phyloP scores from a whole-genome alignment of 1,140 invertebrate species.

The Heliconius hewitsoni region DNA sequence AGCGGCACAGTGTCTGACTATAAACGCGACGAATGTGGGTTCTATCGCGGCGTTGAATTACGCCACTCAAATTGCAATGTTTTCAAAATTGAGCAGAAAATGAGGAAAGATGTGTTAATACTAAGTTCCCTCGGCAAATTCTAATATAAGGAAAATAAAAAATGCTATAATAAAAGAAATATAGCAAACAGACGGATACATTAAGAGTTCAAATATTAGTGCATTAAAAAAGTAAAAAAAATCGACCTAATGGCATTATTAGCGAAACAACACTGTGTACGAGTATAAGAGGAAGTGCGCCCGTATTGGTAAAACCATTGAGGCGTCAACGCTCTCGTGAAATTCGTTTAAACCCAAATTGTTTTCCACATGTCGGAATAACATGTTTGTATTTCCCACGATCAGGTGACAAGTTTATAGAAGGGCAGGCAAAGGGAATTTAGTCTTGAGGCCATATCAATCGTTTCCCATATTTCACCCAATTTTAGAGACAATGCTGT shows the following conservation, averaged over 20 bases:
- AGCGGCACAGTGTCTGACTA: neutral
- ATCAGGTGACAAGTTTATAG: neutral
- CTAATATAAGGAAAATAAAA: neutral
- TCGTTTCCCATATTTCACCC: neutral
- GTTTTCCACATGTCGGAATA: neutral
- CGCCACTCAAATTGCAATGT: neutral
- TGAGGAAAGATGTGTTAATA: neutral
- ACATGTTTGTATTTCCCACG: neutral
- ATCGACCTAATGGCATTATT: constrained; percentile 19
- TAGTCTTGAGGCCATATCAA: too few relatives aligned
- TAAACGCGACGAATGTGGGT: neutral
- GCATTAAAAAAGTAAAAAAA: constrained; percentile 1
- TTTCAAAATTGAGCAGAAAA: neutral
- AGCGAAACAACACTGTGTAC: constrained; percentile 19
- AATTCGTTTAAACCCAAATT: constrained; percentile 10
- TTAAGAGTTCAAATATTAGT: too few relatives aligned
- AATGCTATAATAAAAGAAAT: too few relatives aligned
- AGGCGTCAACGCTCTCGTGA: constrained; percentile 10
- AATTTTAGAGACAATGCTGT: too few relatives aligned
- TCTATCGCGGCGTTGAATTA: neutral
- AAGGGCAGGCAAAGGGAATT: too few relatives aligned
- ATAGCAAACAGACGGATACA: too few relatives aligned
- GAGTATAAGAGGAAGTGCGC: constrained; percentile 18
- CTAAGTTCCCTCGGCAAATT: neutral
- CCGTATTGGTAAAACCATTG: constrained; percentile 22